Evolutionary conservation across 2,797 vertebrate genomes (phyloP).

Genomic region (Pelochelys cantorii): DNA sequence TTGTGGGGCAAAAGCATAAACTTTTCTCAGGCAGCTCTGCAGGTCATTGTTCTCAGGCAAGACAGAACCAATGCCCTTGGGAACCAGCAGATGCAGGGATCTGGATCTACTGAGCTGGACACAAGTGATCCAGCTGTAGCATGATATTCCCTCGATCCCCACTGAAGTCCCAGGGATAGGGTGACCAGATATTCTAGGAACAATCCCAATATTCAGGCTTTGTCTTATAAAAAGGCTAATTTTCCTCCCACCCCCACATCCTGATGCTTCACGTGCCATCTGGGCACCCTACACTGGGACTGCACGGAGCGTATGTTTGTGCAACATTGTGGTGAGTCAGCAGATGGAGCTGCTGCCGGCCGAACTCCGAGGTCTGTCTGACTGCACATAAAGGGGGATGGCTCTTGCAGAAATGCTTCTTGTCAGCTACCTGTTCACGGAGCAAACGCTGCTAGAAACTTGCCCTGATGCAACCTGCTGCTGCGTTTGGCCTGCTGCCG

Average conservation of each 20-base stretch:
- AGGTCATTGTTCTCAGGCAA: background rate
- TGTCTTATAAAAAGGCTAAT: background rate
- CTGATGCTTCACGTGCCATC: background rate
- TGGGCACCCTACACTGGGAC: background rate
- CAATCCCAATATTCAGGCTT: background rate
- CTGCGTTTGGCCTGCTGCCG: background rate
- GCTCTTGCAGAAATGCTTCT: background rate
- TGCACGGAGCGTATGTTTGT: background rate
- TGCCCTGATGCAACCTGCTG: fast-evolving
- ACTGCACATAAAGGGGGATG: background rate
- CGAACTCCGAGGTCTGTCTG: background rate
- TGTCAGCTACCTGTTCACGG: fast-evolving
- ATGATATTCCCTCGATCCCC: background rate
- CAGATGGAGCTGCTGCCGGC: conserved; percentile 25
- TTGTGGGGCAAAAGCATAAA: background rate
- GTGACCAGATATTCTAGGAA: background rate
- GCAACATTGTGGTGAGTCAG: background rate
- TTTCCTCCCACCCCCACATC: background rate
- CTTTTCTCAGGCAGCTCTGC: background rate
- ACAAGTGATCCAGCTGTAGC: background rate
- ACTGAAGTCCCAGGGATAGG: background rate
- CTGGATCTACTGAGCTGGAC: background rate
- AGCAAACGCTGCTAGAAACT: background rate
- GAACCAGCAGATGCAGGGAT: background rate
- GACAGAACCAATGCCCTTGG: background rate